These are phyloP conservation scores for Erebia palarica DNA, from an alignment of 2,888 invertebrate genomes.

Conservation along the genomic window DNA sequence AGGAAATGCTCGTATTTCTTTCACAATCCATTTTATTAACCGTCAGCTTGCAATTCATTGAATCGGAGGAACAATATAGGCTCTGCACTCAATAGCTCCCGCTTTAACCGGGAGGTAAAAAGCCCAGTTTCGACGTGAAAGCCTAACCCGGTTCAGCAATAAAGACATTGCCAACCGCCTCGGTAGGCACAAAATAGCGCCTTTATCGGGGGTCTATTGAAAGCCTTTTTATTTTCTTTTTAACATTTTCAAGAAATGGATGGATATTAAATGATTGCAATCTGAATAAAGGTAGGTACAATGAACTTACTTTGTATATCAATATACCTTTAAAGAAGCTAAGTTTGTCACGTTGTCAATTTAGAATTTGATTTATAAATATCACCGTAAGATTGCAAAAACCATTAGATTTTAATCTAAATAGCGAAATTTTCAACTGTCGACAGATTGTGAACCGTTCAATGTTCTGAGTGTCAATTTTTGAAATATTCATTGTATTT, in stretches of 20 bases:
- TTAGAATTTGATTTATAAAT: not conserved
- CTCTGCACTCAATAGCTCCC: constrained; percentile 57
- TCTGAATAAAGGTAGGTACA: not conserved
- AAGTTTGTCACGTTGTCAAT: not conserved
- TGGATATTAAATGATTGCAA: constrained; percentile 21
- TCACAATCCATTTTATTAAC: constrained; percentile 32
- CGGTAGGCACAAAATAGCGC: constrained; percentile 25
- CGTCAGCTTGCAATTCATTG: constrained; percentile 48
- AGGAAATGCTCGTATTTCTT: constrained; percentile 32
- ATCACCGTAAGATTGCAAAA: no score
- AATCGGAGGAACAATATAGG: constrained; percentile 53
- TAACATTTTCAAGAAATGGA: constrained; percentile 16
- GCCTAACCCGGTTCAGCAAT: constrained; percentile 57
- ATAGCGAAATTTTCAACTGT: no score
- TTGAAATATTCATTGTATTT: no score
- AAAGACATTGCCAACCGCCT: constrained; percentile 33
- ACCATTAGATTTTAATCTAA: no score
- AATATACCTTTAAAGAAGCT: not conserved
- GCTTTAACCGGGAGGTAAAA: constrained; percentile 57
- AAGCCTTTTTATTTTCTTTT: constrained; percentile 24
- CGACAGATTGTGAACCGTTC: no score
- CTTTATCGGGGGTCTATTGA: constrained; percentile 27
- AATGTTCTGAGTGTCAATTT: no score
- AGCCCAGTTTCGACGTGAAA: constrained; percentile 62
- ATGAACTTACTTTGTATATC: not conserved